phyloP scores from a whole-genome alignment of 2,113 vertebrate species.

The Erinaceus europaeus region DNA sequence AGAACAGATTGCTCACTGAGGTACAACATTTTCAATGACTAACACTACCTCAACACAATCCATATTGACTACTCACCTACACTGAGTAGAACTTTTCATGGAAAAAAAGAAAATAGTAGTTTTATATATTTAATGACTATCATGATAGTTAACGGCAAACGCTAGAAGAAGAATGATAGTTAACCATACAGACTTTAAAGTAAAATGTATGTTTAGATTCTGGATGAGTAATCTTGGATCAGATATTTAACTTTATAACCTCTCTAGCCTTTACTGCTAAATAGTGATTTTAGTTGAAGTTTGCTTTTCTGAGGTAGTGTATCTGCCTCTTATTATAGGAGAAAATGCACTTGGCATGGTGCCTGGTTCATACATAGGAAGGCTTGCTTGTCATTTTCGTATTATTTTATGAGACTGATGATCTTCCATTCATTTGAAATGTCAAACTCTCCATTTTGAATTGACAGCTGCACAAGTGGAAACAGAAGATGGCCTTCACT shows the following conservation, averaged over 20 bases:
- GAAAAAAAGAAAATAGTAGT: background rate
- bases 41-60: background rate
- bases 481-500: background rate
- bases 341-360: background rate
- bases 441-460: background rate
- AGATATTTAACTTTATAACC: background rate
- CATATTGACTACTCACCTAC: background rate
- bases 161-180: no score
- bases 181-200: background rate
- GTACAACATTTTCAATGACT: background rate
- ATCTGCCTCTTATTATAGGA: background rate
- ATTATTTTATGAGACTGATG: background rate
- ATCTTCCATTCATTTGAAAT: background rate
- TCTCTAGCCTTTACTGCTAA: conserved; percentile 3
- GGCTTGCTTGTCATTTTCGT: background rate
- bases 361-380: background rate
- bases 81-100: background rate
- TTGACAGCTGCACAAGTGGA: background rate
- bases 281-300: no score
- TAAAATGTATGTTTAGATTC: background rate
- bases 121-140: background rate
- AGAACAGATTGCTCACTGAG: no score
- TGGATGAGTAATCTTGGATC: background rate
- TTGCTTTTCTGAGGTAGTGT: no score
- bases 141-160: background rate